Evolutionary conservation across 1,140 invertebrate genomes (phyloP), one percentile per base, ranked within the genome.

Genomic region (Zaprionus camerounensis): DNA sequence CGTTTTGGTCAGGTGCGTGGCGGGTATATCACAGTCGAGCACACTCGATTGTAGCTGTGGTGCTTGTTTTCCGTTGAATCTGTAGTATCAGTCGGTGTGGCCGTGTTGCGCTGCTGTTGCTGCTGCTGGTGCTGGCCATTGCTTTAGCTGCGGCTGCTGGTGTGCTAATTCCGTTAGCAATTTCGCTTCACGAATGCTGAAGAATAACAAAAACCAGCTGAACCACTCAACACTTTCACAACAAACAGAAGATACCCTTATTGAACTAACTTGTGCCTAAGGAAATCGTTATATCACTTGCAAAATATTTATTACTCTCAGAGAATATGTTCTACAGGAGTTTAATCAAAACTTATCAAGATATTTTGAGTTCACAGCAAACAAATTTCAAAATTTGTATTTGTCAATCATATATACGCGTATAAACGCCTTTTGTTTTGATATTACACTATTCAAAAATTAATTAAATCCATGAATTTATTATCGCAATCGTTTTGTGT

Each of bases 131-230:
- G 41, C n/a, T 73, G 46, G 15, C 51, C 24, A 22, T 41, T 44
- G 26, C 55, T 65, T 15, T 17, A 28, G 44, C 17, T 56, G 51
- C 63, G 71, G 63, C 75, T 83, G 77, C 73, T 84, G 84, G 64
- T 88, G 81, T 73, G 78, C 84, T 88, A 88, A 88, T 88, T 84
- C 85, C 85, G 81, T 88, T 88, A 84, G 81, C 84, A 84, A 88
- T 90, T 88, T 65, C 79, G 73, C 59, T 90, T 77, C 41, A 71
- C 67, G 57, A 75, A 65, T 64, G 44, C 53, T 63, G 67, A 62
- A 72, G 28, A 51, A 59, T 59, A 64, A 71, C 64, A 72, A 69
- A 74, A 75, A 59, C 66, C 69, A 67, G n/a, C n/a, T 12, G 17
- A 20, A 68, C 3, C 1, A 13, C 3, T 9, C 6, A 51, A 24